Conservation (phyloP, 2,113 vertebrate genomes). For the Symphodus melops region DNA sequence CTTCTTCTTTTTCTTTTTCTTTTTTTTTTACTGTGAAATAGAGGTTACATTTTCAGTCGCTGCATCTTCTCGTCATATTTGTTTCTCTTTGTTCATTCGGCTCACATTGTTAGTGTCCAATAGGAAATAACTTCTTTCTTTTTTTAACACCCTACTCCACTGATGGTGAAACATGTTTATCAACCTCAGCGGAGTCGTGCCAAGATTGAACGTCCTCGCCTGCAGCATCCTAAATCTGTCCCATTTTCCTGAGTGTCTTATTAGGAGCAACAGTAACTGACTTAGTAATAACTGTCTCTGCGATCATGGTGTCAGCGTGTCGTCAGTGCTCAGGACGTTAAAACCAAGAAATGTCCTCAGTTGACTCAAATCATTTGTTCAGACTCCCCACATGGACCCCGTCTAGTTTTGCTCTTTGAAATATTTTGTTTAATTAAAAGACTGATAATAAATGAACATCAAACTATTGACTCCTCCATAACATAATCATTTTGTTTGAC, state of each 20-base stretch:
- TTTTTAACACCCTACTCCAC: neutral
- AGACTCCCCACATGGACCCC: too few species aligned
- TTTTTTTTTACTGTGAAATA: neutral
- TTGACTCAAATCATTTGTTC: slow-evolving; percentile 15
- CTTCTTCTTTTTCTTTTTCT: too few species aligned
- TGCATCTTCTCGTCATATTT: neutral
- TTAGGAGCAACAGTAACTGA: too few species aligned
- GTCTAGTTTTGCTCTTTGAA: too few species aligned
- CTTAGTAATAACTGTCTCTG: neutral
- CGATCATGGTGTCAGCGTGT: slow-evolving; percentile 3
- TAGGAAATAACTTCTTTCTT: neutral
- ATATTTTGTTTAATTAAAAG: neutral
- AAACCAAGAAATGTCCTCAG: slow-evolving; percentile 27
- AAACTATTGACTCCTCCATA: too few species aligned
- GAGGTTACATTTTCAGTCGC: neutral
- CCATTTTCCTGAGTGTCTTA: too few species aligned
- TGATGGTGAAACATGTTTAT: neutral
- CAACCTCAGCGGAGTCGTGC: too few species aligned
- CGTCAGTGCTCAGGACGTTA: neutral
- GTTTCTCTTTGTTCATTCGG: neutral
- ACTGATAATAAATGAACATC: slow-evolving; percentile 1
- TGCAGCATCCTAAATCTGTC: neutral
- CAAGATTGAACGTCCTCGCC: neutral
- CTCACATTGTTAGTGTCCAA: neutral
- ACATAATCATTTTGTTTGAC: neutral